Percentiles rank a stretch among this genome's conserved stretches.
These are phyloP conservation scores for Siphlonurus alternatus DNA, from an alignment of 2,888 invertebrate species.

Conservation along the genomic window DNA sequence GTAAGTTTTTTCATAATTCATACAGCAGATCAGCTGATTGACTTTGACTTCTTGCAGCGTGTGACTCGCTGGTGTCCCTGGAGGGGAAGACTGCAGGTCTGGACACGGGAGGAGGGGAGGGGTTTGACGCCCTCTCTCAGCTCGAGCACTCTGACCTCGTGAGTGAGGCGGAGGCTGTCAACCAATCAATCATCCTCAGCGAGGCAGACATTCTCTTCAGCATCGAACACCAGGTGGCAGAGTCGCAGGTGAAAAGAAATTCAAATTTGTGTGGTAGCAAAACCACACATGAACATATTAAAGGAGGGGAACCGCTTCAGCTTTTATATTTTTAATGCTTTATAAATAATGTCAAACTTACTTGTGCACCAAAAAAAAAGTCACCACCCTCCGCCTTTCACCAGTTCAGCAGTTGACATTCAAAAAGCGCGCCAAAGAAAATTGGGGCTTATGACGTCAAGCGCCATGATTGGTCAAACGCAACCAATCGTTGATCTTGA, in stretches of 20 bases:
- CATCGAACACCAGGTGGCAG: conserved; percentile 21
- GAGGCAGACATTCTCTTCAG: conserved; percentile 19
- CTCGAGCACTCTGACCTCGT: background rate
- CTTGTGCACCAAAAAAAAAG: too few species aligned
- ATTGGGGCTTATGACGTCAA: too few species aligned
- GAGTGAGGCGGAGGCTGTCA: background rate
- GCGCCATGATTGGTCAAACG: too few species aligned
- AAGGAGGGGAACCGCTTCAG: too few species aligned
- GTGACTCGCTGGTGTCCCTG: background rate
- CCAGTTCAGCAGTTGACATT: too few species aligned
- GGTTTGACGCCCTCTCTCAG: background rate
- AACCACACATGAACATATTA: too few species aligned
- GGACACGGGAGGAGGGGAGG: background rate
- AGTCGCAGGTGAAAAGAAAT: background rate
- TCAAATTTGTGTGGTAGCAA: too few species aligned
- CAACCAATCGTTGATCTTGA: too few species aligned
- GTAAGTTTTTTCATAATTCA: background rate
- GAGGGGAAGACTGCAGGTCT: background rate
- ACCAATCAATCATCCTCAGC: conserved; percentile 13
- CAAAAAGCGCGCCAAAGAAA: too few species aligned
- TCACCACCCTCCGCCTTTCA: too few species aligned
- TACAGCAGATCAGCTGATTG: background rate
- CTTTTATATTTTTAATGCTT: too few species aligned
- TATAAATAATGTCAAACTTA: too few species aligned
- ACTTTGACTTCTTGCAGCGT: background rate